Conservation (phyloP, 2,888 invertebrate genomes). For the Agonopterix heracliana region DNA sequence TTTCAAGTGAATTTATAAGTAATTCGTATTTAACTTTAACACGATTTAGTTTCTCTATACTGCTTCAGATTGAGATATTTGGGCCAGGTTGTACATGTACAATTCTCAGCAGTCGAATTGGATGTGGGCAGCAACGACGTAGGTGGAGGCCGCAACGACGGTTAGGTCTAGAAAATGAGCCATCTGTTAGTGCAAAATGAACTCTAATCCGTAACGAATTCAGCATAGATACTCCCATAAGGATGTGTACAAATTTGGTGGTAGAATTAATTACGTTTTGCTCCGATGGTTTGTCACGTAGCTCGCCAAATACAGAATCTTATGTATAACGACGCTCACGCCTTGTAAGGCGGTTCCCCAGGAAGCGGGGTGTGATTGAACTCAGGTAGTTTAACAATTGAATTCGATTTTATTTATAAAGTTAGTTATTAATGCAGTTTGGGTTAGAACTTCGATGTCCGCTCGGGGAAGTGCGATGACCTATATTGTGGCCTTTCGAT, state of each 20-base stretch:
- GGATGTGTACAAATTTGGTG: constrained; percentile 57
- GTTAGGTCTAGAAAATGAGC: constrained; percentile 53
- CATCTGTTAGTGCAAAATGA: constrained; percentile 31
- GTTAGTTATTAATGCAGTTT: constrained; percentile 59
- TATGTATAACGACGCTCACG: constrained; percentile 38
- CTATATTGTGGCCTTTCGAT: constrained; percentile 12
- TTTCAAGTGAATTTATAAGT: too few relatives aligned
- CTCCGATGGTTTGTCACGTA: constrained; percentile 60
- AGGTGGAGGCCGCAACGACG: constrained; percentile 68
- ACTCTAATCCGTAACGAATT: constrained; percentile 44
- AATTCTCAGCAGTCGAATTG: constrained; percentile 48
- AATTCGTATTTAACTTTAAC: too few relatives aligned
- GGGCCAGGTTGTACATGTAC: constrained; percentile 50
- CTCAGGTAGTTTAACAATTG: constrained; percentile 29
- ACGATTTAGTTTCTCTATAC: too few relatives aligned
- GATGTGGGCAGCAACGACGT: constrained; percentile 66
- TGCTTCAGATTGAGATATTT: constrained; percentile 24
- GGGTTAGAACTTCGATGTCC: constrained; percentile 50
- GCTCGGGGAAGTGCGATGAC: constrained; percentile 46
- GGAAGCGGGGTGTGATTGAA: constrained; percentile 70
- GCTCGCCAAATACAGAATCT: constrained; percentile 58
- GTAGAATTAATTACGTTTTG: constrained; percentile 58
- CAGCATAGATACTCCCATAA: constrained; percentile 38
- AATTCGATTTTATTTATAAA: constrained; percentile 30
- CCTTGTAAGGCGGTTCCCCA: constrained; percentile 54